Evolutionary conservation across 2,113 vertebrate species (phyloP).

Genomic region (Halichoeres trimaculatus): DNA sequence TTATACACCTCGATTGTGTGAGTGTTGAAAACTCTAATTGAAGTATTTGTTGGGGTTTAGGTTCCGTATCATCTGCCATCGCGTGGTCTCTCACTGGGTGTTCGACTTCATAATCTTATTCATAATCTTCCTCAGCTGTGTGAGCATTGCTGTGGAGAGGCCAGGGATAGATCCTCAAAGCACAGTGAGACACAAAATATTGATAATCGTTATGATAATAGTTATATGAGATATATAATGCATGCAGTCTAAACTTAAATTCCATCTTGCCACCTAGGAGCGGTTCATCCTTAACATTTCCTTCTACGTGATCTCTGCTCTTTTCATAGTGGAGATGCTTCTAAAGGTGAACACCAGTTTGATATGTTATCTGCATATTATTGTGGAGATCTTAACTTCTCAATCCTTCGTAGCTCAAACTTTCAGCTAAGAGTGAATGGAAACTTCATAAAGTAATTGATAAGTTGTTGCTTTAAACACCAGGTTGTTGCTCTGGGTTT

Average conservation of each 20-base stretch:
- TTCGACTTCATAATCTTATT: constrained; percentile 11
- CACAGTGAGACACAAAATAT: constrained; percentile 5
- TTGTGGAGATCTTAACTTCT: no score
- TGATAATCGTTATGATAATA: background rate
- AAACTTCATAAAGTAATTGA: background rate
- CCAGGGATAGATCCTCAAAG: background rate
- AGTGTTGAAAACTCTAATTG: no score
- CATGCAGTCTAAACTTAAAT: background rate
- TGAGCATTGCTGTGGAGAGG: constrained; percentile 42
- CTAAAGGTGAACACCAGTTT: constrained; percentile 85
- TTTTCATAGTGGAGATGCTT: constrained; percentile 91
- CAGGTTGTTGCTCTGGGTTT: constrained; percentile 90
- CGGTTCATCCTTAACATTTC: constrained; percentile 86
- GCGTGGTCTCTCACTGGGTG: background rate
- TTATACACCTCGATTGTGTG: no score
- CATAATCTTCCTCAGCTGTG: constrained; percentile 18
- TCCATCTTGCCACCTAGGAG: constrained; percentile 79
- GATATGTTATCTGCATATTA: background rate
- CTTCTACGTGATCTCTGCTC: constrained; percentile 89
- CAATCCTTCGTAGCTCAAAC: no score
- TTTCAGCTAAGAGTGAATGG: no score
- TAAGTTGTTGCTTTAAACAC: background rate
- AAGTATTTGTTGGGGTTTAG: background rate
- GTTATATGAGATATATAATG: background rate
- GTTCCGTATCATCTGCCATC: background rate